These are phyloP conservation scores for Ischnura elegans DNA, from an alignment of 2,888 invertebrate species.

Conservation along the genomic window DNA sequence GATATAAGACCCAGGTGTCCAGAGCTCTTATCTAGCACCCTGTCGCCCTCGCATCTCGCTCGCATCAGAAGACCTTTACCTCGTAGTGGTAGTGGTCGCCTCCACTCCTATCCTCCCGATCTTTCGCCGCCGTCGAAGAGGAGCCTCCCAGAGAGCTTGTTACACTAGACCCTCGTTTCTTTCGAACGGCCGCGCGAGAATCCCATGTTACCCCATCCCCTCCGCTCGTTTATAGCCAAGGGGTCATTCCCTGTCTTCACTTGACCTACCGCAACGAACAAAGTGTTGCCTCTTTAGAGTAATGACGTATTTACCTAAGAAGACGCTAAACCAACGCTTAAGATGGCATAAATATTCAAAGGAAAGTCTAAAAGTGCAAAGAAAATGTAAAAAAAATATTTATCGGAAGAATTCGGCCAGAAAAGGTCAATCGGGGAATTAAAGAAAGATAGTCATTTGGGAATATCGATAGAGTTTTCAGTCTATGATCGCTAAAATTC, in stretches of 20 bases:
- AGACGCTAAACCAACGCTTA: too few species aligned
- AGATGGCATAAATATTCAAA: too few species aligned
- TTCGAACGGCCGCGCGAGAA: not conserved
- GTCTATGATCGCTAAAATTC: too few species aligned
- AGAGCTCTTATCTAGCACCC: not conserved
- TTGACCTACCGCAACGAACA: constrained; percentile 4
- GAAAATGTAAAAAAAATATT: too few species aligned
- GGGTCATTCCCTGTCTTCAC: not conserved
- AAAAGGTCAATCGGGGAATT: not conserved
- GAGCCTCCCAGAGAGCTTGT: not conserved
- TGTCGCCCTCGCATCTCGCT: not conserved
- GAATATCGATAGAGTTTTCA: too few species aligned
- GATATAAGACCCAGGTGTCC: constrained; percentile 24
- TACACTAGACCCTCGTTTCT: not conserved
- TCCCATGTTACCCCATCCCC: not conserved
- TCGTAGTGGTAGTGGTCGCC: not conserved
- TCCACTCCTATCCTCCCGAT: not conserved
- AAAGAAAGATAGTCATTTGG: too few species aligned
- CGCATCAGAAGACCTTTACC: not conserved
- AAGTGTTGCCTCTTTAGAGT: not conserved
- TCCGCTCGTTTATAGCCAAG: not conserved
- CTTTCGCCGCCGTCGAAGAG: not conserved
- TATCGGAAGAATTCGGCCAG: too few species aligned
- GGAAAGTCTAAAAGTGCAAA: too few species aligned
- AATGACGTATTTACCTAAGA: not conserved